These are phyloP conservation scores for Silurus aristotelis DNA, from an alignment of 2,797 vertebrate genomes.

Conservation along the genomic window DNA sequence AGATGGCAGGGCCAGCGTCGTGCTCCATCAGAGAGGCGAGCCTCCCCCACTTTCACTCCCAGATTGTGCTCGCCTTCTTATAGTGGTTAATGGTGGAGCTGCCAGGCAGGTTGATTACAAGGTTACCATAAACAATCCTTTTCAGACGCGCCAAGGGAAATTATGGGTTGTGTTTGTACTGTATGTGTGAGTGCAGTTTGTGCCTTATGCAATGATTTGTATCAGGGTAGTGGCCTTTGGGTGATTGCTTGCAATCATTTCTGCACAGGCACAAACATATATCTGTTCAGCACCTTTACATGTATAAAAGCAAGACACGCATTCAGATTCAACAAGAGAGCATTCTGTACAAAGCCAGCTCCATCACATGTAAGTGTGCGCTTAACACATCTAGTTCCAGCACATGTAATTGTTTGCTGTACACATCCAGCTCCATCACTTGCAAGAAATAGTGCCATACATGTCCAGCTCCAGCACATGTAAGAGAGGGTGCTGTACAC, in stretches of 20 bases:
- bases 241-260: slow-evolving; percentile 55
- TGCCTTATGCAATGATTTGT: slow-evolving; percentile 46
- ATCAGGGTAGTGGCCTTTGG: slow-evolving; percentile 40
- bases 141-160: slow-evolving; percentile 64
- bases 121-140: slow-evolving; percentile 76
- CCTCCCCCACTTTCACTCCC: slow-evolving; percentile 70
- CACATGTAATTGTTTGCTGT: not conserved
- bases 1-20: slow-evolving; percentile 70
- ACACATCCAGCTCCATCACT: not conserved
- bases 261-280: slow-evolving; percentile 19
- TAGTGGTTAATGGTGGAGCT: slow-evolving; percentile 74
- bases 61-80: slow-evolving; percentile 75
- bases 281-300: not conserved
- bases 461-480: not conserved
- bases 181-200: slow-evolving; percentile 49
- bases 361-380: not conserved
- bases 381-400: not conserved
- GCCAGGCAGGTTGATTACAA: slow-evolving; percentile 77
- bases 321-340: not conserved
- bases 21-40: slow-evolving; percentile 62
- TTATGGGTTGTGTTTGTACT: slow-evolving; percentile 56
- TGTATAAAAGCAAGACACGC: not conserved
- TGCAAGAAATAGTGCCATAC: not conserved
- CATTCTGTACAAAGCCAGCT: not conserved
- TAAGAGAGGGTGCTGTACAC: not conserved